Conservation (phyloP, 1,140 invertebrate species). For the Drosophila sechellia region DNA sequence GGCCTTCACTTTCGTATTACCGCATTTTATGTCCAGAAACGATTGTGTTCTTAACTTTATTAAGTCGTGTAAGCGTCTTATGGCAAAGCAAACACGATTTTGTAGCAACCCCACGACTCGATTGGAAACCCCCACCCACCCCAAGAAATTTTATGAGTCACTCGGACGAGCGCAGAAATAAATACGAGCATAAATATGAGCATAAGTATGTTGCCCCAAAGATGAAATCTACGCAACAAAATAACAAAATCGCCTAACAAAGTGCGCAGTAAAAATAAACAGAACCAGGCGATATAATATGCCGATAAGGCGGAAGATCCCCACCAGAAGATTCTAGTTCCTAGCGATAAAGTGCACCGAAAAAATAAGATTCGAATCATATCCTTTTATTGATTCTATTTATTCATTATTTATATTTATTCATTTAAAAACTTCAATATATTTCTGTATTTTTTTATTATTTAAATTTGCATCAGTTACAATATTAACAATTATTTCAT, state of each 20-base stretch:
- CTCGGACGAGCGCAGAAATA: slow-evolving; percentile 45
- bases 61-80: slow-evolving; percentile 32
- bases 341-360: background rate
- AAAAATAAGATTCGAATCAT: background rate
- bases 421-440: background rate
- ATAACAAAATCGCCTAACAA: slow-evolving; percentile 46
- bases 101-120: slow-evolving; percentile 4
- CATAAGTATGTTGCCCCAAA: slow-evolving; percentile 25
- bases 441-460: background rate
- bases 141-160: slow-evolving; percentile 27
- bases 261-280: slow-evolving; percentile 67
- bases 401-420: too few relatives aligned
- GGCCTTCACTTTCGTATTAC: background rate
- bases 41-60: slow-evolving; percentile 23
- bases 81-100: slow-evolving; percentile 10
- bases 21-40: background rate
- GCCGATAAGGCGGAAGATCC: slow-evolving; percentile 42
- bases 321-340: slow-evolving; percentile 29
- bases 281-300: slow-evolving; percentile 18
- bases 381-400: too few relatives aligned
- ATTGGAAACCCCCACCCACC: slow-evolving; percentile 2
- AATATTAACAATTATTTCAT: too few relatives aligned
- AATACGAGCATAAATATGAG: slow-evolving; percentile 28
- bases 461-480: background rate
- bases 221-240: slow-evolving; percentile 44